phyloP scores from a whole-genome alignment of 2,888 invertebrate species.

The Scaptomyza reducta region DNA sequence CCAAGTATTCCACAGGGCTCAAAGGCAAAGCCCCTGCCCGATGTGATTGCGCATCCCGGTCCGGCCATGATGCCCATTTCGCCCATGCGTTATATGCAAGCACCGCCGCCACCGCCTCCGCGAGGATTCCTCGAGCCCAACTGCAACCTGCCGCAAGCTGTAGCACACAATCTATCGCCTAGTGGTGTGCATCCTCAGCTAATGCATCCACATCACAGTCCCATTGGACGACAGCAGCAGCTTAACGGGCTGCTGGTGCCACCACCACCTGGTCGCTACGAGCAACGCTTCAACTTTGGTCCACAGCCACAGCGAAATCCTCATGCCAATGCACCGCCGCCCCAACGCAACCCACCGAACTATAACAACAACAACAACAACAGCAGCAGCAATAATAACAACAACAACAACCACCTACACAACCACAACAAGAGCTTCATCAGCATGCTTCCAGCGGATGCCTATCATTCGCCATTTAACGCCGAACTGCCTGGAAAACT shows the following conservation, averaged over 20 bases:
- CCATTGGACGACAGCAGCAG: constrained; percentile 57
- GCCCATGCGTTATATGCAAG: constrained; percentile 65
- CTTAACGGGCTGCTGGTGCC: constrained; percentile 57
- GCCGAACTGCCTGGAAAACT: constrained; percentile 30
- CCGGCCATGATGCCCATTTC: constrained; percentile 61
- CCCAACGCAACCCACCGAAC: constrained; percentile 78
- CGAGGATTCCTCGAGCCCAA: constrained; percentile 58
- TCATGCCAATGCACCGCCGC: constrained; percentile 38
- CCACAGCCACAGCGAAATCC: constrained; percentile 42
- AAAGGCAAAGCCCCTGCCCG: constrained; percentile 61
- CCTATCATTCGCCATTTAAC: constrained; percentile 56
- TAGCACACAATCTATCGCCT: constrained; percentile 46
- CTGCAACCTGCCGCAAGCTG: constrained; percentile 37
- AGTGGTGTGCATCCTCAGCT: constrained; percentile 47
- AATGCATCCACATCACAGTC: constrained; percentile 58
- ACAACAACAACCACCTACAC: constrained; percentile 32
- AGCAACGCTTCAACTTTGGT: constrained; percentile 58
- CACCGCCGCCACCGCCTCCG: constrained; percentile 17
- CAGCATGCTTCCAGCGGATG: constrained; percentile 60
- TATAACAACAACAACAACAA: constrained; percentile 48
- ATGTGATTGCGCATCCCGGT: constrained; percentile 21
- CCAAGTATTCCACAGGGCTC: constrained; percentile 40
- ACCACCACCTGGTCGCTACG: constrained; percentile 46
- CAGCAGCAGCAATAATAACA: constrained; percentile 20
- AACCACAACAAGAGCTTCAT: constrained; percentile 55